phyloP scores from a whole-genome alignment of 2,888 invertebrate species.

The Rhopalosiphum nymphaeae region DNA sequence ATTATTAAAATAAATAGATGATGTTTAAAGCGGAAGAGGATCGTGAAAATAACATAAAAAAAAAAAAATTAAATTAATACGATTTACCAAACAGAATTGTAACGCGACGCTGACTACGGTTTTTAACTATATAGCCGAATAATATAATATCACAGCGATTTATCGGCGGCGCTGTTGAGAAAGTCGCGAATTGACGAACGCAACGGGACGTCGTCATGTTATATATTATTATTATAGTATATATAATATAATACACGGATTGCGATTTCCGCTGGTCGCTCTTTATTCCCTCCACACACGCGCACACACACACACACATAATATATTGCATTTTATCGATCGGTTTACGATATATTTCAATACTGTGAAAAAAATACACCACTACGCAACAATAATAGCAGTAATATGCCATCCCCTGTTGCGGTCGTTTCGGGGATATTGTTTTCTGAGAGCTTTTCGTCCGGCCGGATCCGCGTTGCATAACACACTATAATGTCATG shows the following conservation, averaged over 20 bases:
- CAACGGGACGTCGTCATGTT: conserved; percentile 24
- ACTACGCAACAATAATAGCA: background rate
- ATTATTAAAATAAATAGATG: background rate
- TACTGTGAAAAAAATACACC: background rate
- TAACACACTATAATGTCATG: no score
- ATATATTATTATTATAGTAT: background rate
- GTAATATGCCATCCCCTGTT: background rate
- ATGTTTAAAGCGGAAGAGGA: background rate
- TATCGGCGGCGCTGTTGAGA: background rate
- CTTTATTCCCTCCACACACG: background rate
- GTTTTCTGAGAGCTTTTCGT: background rate
- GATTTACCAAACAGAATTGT: background rate
- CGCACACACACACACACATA: background rate
- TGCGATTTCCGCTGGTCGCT: conserved; percentile 24
- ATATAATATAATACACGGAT: background rate
- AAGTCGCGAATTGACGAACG: conserved; percentile 41
- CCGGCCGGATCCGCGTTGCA: background rate
- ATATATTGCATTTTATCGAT: conserved; percentile 6
- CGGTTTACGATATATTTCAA: background rate
- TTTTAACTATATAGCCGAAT: background rate
- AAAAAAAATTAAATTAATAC: background rate
- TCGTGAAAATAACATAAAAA: background rate
- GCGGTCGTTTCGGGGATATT: background rate
- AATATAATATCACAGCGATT: conserved; percentile 1
- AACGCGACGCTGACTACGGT: conserved; percentile 15